Conservation (phyloP, 2,113 vertebrate genomes). For the Meleagris gallopavo region DNA sequence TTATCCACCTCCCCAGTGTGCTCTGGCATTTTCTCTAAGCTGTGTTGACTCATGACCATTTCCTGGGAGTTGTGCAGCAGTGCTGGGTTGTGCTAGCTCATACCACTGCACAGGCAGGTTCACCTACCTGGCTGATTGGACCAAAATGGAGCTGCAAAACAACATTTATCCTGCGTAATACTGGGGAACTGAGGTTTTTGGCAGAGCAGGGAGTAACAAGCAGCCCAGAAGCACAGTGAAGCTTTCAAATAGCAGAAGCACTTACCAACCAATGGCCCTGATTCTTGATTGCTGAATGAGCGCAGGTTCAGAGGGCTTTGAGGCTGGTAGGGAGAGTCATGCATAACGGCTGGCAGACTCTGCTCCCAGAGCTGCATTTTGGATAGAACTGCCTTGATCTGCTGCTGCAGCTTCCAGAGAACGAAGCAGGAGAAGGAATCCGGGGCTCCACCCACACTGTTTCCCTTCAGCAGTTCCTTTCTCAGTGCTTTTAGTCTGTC, state of each 20-base stretch:
- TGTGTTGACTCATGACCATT: fast-evolving
- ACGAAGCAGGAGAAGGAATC: background rate
- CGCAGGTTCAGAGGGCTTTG: background rate
- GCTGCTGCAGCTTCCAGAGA: background rate
- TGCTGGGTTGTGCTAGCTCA: background rate
- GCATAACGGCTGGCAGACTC: background rate
- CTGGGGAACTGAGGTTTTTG: background rate
- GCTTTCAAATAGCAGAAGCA: background rate
- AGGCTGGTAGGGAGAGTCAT: background rate
- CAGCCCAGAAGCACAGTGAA: background rate
- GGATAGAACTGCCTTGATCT: background rate
- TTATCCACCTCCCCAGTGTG: background rate
- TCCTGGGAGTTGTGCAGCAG: background rate
- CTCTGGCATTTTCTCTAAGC: background rate
- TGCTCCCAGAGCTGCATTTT: fast-evolving
- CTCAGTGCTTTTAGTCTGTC: background rate
- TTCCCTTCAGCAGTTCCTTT: background rate
- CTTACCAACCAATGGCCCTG: fast-evolving
- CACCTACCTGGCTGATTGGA: background rate
- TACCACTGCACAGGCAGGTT: fast-evolving
- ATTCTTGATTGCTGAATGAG: background rate
- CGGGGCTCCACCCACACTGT: fast-evolving
- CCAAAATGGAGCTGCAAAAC: background rate
- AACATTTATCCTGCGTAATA: fast-evolving
- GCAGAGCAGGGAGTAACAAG: background rate